Evolutionary conservation across 1,140 invertebrate species (phyloP).

Genomic region (Lasioglossum albipes): DNA sequence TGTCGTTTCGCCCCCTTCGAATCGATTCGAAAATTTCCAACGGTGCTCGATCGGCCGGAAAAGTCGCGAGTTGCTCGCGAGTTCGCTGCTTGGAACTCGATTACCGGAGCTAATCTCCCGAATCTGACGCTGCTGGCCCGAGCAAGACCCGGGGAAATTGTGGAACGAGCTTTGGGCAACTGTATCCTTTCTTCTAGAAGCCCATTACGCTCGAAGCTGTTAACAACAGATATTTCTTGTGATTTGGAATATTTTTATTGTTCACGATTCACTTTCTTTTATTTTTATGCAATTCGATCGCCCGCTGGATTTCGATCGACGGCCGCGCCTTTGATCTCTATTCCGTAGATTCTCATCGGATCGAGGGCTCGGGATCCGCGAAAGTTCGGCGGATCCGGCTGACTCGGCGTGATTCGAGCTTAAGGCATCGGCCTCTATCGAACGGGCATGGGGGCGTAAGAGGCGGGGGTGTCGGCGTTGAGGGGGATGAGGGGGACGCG

Average conservation of each 20-base stretch:
- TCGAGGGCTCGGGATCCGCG: conserved; percentile 45
- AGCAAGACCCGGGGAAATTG: no score
- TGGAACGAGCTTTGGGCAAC: no score
- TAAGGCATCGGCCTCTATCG: conserved; percentile 65
- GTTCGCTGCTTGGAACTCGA: no score
- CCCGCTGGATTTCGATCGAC: neutral
- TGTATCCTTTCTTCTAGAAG: no score
- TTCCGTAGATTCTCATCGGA: conserved; percentile 50
- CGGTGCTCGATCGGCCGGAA: conserved; percentile 45
- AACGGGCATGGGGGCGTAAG: conserved; percentile 41
- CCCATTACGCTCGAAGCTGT: no score
- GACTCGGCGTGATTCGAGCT: conserved; percentile 64
- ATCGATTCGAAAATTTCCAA: conserved; percentile 46
- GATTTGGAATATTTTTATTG: no score
- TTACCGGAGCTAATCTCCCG: no score
- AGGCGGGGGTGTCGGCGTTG: neutral
- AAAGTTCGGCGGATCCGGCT: conserved; percentile 50
- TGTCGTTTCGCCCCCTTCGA: neutral
- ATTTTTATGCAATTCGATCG: no score
- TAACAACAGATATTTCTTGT: no score
- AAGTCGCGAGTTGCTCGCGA: conserved; percentile 14
- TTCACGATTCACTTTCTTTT: neutral
- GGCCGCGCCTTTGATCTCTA: conserved; percentile 53
- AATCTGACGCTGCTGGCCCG: no score
- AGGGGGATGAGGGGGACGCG: neutral